Conservation (phyloP, 1,140 invertebrate species). For the Ceratosolen fusciceps region DNA sequence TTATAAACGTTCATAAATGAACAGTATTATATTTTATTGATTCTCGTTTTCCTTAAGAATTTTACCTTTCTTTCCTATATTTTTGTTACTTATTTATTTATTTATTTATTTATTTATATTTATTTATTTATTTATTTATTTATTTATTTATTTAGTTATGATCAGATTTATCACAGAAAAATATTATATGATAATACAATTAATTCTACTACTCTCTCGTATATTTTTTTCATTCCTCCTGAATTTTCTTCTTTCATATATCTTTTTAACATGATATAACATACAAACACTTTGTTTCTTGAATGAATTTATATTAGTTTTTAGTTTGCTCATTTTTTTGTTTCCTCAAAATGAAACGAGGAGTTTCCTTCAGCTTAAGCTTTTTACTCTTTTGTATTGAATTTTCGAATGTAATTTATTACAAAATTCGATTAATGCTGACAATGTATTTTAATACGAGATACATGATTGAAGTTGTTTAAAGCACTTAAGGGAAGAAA, state of each 20-base stretch:
- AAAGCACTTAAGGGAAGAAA: constrained; percentile 71
- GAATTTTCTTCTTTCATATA: constrained; percentile 36
- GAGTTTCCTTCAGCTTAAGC: constrained; percentile 27
- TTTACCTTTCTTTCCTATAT: constrained; percentile 35
- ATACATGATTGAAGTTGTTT: constrained; percentile 62
- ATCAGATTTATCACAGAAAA: constrained; percentile 70
- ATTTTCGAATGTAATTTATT: not conserved
- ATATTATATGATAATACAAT: constrained; percentile 64
- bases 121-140: constrained; percentile 46
- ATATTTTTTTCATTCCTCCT: constrained; percentile 31
- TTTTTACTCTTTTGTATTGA: constrained; percentile 28
- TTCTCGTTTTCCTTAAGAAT: constrained; percentile 51
- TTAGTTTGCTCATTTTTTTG: constrained; percentile 1
- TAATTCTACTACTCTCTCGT: constrained; percentile 51
- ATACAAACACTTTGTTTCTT: constrained; percentile 46
- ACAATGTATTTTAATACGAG: constrained; percentile 57
- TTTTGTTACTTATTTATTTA: constrained; percentile 44
- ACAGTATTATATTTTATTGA: constrained; percentile 41
- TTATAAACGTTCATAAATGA: constrained; percentile 42
- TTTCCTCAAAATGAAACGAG: constrained; percentile 34
- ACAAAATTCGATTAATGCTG: constrained; percentile 36
- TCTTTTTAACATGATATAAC: constrained; percentile 52
- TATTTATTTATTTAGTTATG: constrained; percentile 50
- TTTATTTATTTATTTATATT: constrained; percentile 49
- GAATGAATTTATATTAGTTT: constrained; percentile 47